These are phyloP conservation scores for Ditula angustiorana DNA, from an alignment of 2,888 invertebrate species.

Conservation along the genomic window DNA sequence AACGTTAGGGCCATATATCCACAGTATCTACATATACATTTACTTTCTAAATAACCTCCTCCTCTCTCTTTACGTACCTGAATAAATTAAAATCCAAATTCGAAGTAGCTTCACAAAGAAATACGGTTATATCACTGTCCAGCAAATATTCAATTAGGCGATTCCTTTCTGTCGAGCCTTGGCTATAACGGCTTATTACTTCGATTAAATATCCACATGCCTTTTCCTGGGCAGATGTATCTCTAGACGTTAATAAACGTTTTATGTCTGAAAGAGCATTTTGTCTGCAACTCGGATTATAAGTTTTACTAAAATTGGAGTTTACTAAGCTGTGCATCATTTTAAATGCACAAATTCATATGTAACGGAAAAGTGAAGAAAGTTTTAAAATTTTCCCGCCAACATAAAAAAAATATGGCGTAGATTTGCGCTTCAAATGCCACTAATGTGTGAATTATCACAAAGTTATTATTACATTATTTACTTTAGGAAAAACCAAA, in stretches of 20 bases:
- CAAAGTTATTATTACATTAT: too few relatives aligned
- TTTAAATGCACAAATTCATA: slow-evolving; percentile 18
- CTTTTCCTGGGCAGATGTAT: slow-evolving; percentile 70
- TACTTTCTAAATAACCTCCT: too few relatives aligned
- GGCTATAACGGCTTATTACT: slow-evolving; percentile 66
- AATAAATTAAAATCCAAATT: slow-evolving; percentile 75
- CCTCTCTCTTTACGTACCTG: slow-evolving; percentile 54
- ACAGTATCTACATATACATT: too few relatives aligned
- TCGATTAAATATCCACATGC: slow-evolving; percentile 75
- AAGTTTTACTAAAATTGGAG: slow-evolving; percentile 69
- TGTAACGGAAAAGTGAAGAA: slow-evolving; percentile 25
- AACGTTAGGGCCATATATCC: too few relatives aligned
- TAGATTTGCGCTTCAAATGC: background rate
- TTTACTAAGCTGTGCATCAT: slow-evolving; percentile 72
- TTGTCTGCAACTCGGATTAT: slow-evolving; percentile 71
- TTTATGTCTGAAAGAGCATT: slow-evolving; percentile 77
- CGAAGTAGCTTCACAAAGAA: slow-evolving; percentile 76
- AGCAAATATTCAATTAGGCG: slow-evolving; percentile 70
- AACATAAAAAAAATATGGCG: background rate
- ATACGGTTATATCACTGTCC: slow-evolving; percentile 75
- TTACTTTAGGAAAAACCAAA: background rate
- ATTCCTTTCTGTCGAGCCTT: slow-evolving; percentile 61
- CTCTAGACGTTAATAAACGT: slow-evolving; percentile 71
- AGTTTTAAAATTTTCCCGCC: slow-evolving; percentile 44
- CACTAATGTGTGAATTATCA: background rate